Percentiles rank a stretch among this genome's conserved stretches.
Evolutionary conservation across 2,797 vertebrate species (phyloP).

Genomic region (Sebastes kiyomatsui): DNA sequence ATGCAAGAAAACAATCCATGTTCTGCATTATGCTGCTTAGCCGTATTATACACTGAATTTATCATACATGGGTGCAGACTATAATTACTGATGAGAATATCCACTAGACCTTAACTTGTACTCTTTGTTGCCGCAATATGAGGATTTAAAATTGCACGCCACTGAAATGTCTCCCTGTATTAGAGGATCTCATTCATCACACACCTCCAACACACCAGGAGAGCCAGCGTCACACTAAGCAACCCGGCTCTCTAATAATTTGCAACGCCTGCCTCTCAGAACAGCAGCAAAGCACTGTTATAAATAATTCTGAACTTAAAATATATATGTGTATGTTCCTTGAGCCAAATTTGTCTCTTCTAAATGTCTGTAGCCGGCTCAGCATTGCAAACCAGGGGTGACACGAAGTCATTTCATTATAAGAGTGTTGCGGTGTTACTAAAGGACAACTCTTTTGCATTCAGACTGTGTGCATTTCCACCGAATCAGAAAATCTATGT

Average conservation of each 20-base stretch:
- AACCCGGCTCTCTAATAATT: conserved; percentile 59
- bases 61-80: conserved; percentile 53
- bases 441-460: conserved; percentile 43
- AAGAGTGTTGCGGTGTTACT: conserved; percentile 2
- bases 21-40: conserved; percentile 35
- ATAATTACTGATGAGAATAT: conserved; percentile 70
- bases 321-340: neutral
- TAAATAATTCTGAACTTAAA: conserved; percentile 6
- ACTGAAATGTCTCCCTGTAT: conserved; percentile 65
- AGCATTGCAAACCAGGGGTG: conserved; percentile 18
- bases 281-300: neutral
- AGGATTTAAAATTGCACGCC: conserved; percentile 67
- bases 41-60: conserved; percentile 44
- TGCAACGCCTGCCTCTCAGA: conserved; percentile 12
- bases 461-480: conserved; percentile 20
- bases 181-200: conserved; percentile 71
- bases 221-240: conserved; percentile 49
- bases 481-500: conserved; percentile 27
- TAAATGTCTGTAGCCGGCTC: neutral
- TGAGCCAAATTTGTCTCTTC: conserved; percentile 4
- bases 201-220: conserved; percentile 49
- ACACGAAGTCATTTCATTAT: conserved; percentile 16
- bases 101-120: conserved; percentile 66
- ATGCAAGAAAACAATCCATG: conserved; percentile 10
- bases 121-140: conserved; percentile 69